A percentile compares a stretch with the other conserved stretches of the same genome.
Conservation (phyloP, 37 sponge, comb jelly and placozoan species). For the Bolinopsis microptera region DNA sequence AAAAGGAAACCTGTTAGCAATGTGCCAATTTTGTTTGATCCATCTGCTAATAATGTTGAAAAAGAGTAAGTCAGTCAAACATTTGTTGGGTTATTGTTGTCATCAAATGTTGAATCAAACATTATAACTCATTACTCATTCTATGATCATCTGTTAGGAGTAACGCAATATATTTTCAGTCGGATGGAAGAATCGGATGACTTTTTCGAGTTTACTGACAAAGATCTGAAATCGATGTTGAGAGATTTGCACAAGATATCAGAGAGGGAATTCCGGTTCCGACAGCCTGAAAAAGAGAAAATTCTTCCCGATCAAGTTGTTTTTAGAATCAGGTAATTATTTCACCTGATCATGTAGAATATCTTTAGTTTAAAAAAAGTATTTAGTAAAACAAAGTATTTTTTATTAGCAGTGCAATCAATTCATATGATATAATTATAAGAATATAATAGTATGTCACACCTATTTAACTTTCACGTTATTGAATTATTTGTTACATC, state of each 20-base stretch:
- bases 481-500: not conserved
- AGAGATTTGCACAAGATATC: conserved; percentile 32
- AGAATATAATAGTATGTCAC: too few species aligned
- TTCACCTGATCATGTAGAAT: too few species aligned
- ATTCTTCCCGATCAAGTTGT: conserved; percentile 1
- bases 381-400: too few species aligned
- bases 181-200: not conserved
- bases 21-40: not conserved
- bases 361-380: too few species aligned
- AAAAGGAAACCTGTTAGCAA: not conserved
- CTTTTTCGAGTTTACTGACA: conserved; percentile 15
- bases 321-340: conserved; percentile 33
- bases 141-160: too few species aligned
- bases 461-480: too few species aligned
- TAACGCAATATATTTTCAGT: too few species aligned
- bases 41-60: not conserved
- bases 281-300: not conserved
- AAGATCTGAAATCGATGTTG: conserved; percentile 3
- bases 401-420: too few species aligned
- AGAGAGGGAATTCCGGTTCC: not conserved
- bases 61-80: not conserved
- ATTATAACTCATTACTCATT: too few species aligned
- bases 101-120: too few species aligned
- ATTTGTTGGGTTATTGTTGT: too few species aligned
- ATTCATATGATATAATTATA: too few species aligned